Evolutionary conservation across 2,797 vertebrate genomes (phyloP), one percentile per base, ranked within the genome.

Genomic region (Spatula clypeata): DNA sequence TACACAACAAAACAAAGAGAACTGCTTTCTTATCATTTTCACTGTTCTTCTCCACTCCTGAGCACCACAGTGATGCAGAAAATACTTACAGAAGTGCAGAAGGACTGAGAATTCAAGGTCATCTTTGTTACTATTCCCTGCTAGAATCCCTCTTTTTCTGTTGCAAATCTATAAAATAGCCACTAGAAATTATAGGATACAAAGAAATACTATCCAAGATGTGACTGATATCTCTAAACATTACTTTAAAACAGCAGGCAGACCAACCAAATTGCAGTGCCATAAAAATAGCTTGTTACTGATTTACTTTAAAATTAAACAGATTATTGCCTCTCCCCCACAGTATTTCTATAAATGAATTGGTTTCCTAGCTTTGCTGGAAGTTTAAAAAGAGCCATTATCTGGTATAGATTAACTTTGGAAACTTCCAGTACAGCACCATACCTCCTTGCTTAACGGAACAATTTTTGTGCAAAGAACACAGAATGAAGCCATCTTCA

Each of bases 401-500:
- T 97, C 97, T 97, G 96, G 95, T 96, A 97, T 92, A 97, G 95
- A 97, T 97, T 97, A 97, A 54, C 58, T 94, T 97, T 97, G 97
- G 96, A 73, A 88, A 51, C 70, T 24, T 95, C 97, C 97, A 98
- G 91, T 86, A 88, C 53, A 71, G 97, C 97, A 96, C 98, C 97
- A 97, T 97, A 94, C 92, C 94, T 94, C 51, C 85, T 90, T 77
- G 93, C 44, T 97, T 94, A 94, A 98, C 97, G 98, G 94, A 97
- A 96, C 69, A 29, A 91, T 94, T 97, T 79, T 98, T 98, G 97
- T 98, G 96, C 96, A 92, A 88, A 97, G 97, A 96, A 94, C 79
- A 82, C 97, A 97, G 94, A 97, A 92, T 96, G 89, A 93, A 96
- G 94, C 96, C 97, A 97, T 97, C 95, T 97, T 98, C 96, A 98